Conservation (phyloP, 2,113 vertebrate genomes). For the Crotalus horridus region DNA sequence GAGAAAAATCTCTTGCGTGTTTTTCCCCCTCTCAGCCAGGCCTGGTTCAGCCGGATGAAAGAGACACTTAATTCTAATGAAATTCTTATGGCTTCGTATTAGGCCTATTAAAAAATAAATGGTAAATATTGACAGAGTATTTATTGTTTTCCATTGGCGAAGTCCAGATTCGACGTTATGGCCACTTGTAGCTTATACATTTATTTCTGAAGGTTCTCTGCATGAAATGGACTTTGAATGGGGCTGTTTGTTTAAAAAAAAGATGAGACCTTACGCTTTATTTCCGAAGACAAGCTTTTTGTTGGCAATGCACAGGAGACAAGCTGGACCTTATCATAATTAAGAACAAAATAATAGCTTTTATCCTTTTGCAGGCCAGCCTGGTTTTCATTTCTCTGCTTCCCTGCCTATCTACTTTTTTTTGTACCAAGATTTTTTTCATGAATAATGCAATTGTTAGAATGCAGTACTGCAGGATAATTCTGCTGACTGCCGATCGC, state of each 20-base stretch:
- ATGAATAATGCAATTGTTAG: no score
- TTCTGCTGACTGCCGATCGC: no score
- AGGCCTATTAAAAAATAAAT: neutral
- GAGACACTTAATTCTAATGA: neutral
- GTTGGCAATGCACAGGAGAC: neutral
- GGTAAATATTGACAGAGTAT: neutral
- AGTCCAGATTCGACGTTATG: neutral
- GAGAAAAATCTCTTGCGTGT: neutral
- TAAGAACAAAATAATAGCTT: neutral
- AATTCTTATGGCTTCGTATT: neutral
- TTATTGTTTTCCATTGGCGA: neutral
- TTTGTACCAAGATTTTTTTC: no score
- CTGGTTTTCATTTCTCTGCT: neutral
- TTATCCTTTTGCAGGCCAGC: neutral
- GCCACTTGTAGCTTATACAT: fast-evolving
- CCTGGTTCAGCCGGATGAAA: neutral
- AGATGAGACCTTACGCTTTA: neutral
- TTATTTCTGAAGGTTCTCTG: neutral
- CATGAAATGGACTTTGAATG: neutral
- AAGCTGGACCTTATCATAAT: neutral
- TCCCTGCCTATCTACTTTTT: no score
- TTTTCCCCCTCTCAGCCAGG: neutral
- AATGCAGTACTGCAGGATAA: no score
- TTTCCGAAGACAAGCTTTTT: neutral
- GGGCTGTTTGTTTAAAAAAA: neutral